phyloP scores from a whole-genome alignment of 1,140 invertebrate species.

The Apocrypta bakeri region DNA sequence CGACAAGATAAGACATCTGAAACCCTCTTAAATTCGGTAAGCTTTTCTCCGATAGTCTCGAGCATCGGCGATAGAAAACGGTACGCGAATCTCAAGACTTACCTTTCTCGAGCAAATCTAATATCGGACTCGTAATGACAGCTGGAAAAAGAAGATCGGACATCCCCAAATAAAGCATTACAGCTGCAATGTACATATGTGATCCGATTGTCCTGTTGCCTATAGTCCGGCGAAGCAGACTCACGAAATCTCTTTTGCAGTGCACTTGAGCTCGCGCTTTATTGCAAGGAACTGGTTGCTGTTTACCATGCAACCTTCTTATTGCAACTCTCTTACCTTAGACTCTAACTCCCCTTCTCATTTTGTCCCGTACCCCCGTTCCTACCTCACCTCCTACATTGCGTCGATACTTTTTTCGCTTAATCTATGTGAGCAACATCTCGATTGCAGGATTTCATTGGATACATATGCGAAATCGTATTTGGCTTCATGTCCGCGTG shows the following conservation, averaged over 20 bases:
- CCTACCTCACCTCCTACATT: too few species aligned
- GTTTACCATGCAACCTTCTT: conserved; percentile 35
- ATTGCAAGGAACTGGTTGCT: conserved; percentile 36
- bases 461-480: conserved; percentile 34
- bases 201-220: not conserved
- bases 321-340: not conserved
- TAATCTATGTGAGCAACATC: conserved; percentile 46
- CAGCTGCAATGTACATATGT: not conserved
- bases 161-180: not conserved
- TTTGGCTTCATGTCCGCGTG: conserved; percentile 14
- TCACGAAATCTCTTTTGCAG: conserved; percentile 28
- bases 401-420: conserved; percentile 14
- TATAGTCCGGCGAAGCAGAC: not conserved
- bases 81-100: not conserved
- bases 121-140: not conserved
- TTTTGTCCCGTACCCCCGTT: conserved; percentile 35
- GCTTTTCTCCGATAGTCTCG: not conserved
- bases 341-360: not conserved
- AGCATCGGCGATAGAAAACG: not conserved
- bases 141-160: not conserved
- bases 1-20: not conserved
- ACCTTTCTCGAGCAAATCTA: not conserved
- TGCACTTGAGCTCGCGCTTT: conserved; percentile 37
- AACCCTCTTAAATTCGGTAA: not conserved
- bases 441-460: conserved; percentile 47